phyloP scores from a whole-genome alignment of 1,140 invertebrate genomes.

The Amyelois transitella region DNA sequence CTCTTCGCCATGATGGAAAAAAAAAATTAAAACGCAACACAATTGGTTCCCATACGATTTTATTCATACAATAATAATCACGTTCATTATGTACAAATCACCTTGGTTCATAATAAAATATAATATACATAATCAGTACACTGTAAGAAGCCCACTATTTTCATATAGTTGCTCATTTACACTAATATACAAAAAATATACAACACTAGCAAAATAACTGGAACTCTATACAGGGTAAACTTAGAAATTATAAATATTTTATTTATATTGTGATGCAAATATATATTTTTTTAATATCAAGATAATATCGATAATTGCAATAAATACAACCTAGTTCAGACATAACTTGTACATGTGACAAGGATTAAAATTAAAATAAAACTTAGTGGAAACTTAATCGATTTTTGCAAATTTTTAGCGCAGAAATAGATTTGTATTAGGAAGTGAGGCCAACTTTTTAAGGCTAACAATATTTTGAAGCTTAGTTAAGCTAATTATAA shows the following conservation, averaged over 20 bases:
- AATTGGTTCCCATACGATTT: slow-evolving; percentile 1
- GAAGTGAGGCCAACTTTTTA: too few relatives aligned
- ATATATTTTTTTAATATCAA: background rate
- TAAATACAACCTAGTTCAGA: background rate
- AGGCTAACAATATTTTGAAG: background rate
- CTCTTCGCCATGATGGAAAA: too few relatives aligned
- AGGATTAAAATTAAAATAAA: too few relatives aligned
- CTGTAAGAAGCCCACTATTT: slow-evolving; percentile 24
- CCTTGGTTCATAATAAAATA: slow-evolving; percentile 56
- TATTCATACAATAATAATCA: slow-evolving; percentile 26
- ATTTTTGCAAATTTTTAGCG: background rate
- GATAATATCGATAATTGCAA: background rate
- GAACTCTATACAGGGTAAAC: background rate
- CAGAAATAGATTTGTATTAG: background rate
- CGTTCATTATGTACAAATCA: slow-evolving; percentile 66
- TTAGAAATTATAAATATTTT: background rate
- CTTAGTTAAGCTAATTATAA: background rate
- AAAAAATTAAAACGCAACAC: too few relatives aligned
- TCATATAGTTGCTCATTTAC: slow-evolving; percentile 22
- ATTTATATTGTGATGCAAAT: background rate
- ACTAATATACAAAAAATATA: slow-evolving; percentile 43
- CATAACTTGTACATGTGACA: too few relatives aligned
- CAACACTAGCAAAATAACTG: slow-evolving; percentile 6
- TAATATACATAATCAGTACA: slow-evolving; percentile 35
- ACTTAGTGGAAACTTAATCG: too few relatives aligned